Base-by-base conservation (phyloP, 37 sponge, comb jelly and placozoan genomes). In the Diacarnus erythraeanus region DNA sequence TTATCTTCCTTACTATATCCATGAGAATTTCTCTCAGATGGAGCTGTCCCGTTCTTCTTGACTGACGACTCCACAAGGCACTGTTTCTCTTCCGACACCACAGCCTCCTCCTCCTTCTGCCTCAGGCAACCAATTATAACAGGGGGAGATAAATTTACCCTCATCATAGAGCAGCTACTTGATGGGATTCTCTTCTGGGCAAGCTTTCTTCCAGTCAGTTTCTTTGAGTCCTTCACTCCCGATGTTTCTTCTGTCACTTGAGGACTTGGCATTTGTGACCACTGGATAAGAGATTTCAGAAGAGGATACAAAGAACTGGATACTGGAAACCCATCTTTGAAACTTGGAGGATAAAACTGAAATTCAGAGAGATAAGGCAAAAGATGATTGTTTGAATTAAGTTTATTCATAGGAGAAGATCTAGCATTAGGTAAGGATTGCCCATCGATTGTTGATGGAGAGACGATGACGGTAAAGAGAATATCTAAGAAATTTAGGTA, bases 401-500 rank as follows among this genome's bases (percentile, higher is more conserved):
- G 38, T 27, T 10, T 26, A 27, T 18, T 27, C 30, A 25, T 18
- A 10, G 25, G 29, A 25, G 65, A 25, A 20, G 30, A 10, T 26
- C 8, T 18, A 10, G 20, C 40, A 69, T 20, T 38, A 23, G 18
- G 71, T 17, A 10, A 10, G 40, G 6, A 34, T 34, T 37, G 10
- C 8, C 38, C 27, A 5, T 41, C 38, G 9, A 38, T 34, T 30
- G 36, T 10, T 10, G 9, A 17, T 3, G 30, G 51, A 2, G 56
- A 36, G 47, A 75, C 31, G 38, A 77, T 70, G 58, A 79, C 39
- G 20, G 79, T 38, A 36, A 86, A 35, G 27, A 86, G 29, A 31
- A 67, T 79, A 41, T 86, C 86, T 15, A 86, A 29, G 39, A 86
- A 79, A 21, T 72, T 35, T 21, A 69, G 25, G 35, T 86, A 86